These are phyloP conservation scores for Limnephilus lunatus DNA, from an alignment of 2,888 invertebrate species.

Conservation along the genomic window DNA sequence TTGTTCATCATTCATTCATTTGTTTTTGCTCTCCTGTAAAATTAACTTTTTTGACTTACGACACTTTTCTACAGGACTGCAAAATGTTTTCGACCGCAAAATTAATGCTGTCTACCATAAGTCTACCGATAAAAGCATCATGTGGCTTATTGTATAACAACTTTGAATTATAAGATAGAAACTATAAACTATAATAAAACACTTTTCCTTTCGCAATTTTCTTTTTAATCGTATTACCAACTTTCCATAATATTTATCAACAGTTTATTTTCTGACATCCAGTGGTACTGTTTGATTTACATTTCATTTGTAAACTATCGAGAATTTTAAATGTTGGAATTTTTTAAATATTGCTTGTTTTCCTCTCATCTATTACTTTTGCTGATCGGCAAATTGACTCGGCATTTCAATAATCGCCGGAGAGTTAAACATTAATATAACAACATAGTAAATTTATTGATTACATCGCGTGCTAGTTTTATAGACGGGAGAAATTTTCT, in stretches of 20 bases:
- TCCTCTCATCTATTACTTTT: not conserved
- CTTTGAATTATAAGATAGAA: no score
- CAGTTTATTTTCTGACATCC: not conserved
- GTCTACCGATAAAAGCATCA: no score
- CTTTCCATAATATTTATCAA: not conserved
- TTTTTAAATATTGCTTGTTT: not conserved
- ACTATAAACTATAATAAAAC: no score
- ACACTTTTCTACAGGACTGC: no score
- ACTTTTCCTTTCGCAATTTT: no score
- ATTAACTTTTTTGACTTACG: no score
- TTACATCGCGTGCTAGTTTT: conserved; percentile 7
- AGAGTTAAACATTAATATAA: not conserved
- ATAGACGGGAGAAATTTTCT: conserved; percentile 20
- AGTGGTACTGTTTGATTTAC: not conserved
- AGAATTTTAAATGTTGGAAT: not conserved
- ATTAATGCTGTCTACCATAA: no score
- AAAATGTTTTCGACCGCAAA: no score
- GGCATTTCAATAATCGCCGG: not conserved
- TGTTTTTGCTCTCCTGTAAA: no score
- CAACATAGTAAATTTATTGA: not conserved
- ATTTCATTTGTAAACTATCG: not conserved
- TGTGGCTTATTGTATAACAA: no score
- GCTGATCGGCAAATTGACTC: not conserved
- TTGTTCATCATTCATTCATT: no score
- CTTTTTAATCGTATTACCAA: no score